These are phyloP conservation scores for Ceyx margarethae DNA, from an alignment of 2,113 vertebrate genomes.

Conservation along the genomic window DNA sequence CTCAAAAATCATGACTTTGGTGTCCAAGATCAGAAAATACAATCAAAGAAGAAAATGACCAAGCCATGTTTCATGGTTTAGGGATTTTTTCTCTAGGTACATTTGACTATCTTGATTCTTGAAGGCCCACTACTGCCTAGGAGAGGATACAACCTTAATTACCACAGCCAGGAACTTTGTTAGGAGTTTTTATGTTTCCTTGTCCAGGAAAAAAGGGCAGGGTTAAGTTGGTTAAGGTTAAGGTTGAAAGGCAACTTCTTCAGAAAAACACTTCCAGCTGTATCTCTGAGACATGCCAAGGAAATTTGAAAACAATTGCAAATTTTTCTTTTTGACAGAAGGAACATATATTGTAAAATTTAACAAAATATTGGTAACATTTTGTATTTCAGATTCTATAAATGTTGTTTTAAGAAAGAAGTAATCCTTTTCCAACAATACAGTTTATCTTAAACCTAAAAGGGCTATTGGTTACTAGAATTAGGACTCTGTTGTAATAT, in stretches of 20 bases:
- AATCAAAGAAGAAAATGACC: neutral
- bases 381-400: neutral
- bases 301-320: neutral
- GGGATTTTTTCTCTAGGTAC: neutral
- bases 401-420: neutral
- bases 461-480: neutral
- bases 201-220: neutral
- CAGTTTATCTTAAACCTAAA: neutral
- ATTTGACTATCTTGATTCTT: neutral
- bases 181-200: neutral
- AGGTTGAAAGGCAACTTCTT: neutral
- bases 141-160: neutral
- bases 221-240: neutral
- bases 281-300: neutral
- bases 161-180: neutral
- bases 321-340: neutral
- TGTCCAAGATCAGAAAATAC: neutral
- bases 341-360: neutral
- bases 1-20: accelerated
- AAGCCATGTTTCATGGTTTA: neutral
- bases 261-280: neutral
- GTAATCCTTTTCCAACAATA: neutral
- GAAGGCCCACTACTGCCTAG: neutral
- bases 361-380: neutral
- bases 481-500: neutral